Base-by-base conservation (phyloP, 2,888 invertebrate genomes). In the Athalia cordata region DNA sequence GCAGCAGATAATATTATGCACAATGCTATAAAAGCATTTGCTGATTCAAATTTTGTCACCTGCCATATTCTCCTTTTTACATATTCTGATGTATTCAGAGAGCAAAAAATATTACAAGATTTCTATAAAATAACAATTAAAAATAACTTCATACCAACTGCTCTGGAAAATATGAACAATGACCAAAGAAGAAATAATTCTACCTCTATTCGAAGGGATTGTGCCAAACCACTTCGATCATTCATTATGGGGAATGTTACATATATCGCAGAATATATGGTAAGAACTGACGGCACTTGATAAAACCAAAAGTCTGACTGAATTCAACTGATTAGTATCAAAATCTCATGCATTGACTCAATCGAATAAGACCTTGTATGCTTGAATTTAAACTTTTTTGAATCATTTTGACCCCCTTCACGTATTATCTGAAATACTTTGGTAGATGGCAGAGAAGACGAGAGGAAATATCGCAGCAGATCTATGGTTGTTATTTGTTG, bases 201-300 rank as follows among this genome's bases (percentile, higher is more conserved):
- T 45, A 0, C 59, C n/a, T 45, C 55, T 7, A 45, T 15, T 9
- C 43, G 11, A 47, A 70, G 43, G 45, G n/a, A 13, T 45, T 70
- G 70, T 47, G 52, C 9, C 13, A 70, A 11, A 70, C 70, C 70
- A 13, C 57, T 70, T n/a, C 55, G 59, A 59, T 70, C 70, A n/a
- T 70, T 70, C 13, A 70, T 59, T 47, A 70, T 70, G 70, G 70
- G 70, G 2, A 70, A 59, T 70, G 70, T 70, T n/a, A 52, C 57
- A 7, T 8, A 55, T 13, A 59, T 70, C 11, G 47, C 70, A 6
- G 45, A 70, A 13, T 70, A 70, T 70, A 70, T 70, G 70, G 70
- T 70, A 9, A 70, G 45, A 9, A n/a, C 9, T 13, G 43, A 45
- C 8, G 13, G 57, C 13, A 45, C n/a, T 50, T 66, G 3, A 66